A percentile compares a stretch with the other conserved stretches of the same genome.
These are phyloP conservation scores for Argynnis bischoffii DNA, from an alignment of 2,888 invertebrate species.

Conservation along the genomic window DNA sequence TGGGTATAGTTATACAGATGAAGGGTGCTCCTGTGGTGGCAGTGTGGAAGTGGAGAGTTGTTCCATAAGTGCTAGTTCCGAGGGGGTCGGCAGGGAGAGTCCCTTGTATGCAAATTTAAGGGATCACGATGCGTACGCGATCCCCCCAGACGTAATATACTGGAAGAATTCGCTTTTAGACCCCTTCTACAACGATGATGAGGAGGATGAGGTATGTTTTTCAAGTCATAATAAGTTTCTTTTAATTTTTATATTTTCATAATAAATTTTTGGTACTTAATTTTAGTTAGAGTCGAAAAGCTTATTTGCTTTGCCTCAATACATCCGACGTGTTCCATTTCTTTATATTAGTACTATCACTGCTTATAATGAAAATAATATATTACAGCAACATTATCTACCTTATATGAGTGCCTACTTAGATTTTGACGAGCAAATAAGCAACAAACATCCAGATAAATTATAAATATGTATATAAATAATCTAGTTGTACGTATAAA, in stretches of 20 bases:
- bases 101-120: conserved; percentile 74
- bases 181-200: conserved; percentile 79
- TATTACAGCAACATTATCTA: no score
- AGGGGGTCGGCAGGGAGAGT: conserved; percentile 69
- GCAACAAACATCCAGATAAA: no score
- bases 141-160: conserved; percentile 76
- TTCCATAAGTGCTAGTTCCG: conserved; percentile 74
- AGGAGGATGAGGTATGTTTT: conserved; percentile 77
- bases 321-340: conserved; percentile 8
- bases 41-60: conserved; percentile 77
- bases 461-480: neutral
- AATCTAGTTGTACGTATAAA: neutral
- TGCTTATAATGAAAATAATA: neutral
- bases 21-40: conserved; percentile 74
- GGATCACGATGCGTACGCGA: conserved; percentile 75
- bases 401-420: no score
- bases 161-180: conserved; percentile 79
- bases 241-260: neutral
- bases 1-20: conserved; percentile 69
- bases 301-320: neutral
- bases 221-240: neutral
- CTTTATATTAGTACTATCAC: conserved; percentile 2
- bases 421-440: no score
- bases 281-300: neutral
- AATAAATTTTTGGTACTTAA: neutral